Conservation (phyloP, 1,140 invertebrate species). For the Oncopodura yosiiana region DNA sequence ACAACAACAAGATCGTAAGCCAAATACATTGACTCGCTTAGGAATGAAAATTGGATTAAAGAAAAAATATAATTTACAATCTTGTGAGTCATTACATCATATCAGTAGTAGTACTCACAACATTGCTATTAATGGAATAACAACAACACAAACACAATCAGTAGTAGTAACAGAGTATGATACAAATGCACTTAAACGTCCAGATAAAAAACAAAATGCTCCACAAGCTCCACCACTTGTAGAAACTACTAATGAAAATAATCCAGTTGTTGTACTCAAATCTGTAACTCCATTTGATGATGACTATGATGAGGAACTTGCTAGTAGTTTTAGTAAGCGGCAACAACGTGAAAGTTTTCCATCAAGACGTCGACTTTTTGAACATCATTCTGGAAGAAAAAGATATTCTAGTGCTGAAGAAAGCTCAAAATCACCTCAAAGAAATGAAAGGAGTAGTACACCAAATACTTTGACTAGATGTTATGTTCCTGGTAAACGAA, state of each 20-base stretch:
- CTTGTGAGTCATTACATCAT: constrained; percentile 30
- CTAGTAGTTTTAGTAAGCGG: not conserved
- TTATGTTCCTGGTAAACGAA: constrained; percentile 20
- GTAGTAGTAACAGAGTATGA: not conserved
- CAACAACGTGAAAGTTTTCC: not conserved
- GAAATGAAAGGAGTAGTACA: not conserved
- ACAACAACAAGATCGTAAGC: constrained; percentile 10
- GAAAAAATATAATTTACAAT: constrained; percentile 34
- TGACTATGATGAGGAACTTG: not conserved
- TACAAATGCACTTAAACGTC: not conserved
- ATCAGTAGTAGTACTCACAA: not conserved
- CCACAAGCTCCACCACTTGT: not conserved
- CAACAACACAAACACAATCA: not conserved
- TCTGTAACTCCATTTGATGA: not conserved
- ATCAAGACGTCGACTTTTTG: not conserved
- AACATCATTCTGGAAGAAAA: not conserved
- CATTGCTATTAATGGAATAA: not conserved
- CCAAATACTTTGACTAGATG: not conserved
- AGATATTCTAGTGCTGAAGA: not conserved
- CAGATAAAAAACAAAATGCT: too few species aligned
- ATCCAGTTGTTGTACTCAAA: not conserved
- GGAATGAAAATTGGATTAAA: constrained; percentile 32
- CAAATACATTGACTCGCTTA: constrained; percentile 22
- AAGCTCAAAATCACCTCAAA: not conserved
- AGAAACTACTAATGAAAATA: not conserved